Base-by-base conservation (phyloP, 2,888 invertebrate genomes). In the Andrena fulva region DNA sequence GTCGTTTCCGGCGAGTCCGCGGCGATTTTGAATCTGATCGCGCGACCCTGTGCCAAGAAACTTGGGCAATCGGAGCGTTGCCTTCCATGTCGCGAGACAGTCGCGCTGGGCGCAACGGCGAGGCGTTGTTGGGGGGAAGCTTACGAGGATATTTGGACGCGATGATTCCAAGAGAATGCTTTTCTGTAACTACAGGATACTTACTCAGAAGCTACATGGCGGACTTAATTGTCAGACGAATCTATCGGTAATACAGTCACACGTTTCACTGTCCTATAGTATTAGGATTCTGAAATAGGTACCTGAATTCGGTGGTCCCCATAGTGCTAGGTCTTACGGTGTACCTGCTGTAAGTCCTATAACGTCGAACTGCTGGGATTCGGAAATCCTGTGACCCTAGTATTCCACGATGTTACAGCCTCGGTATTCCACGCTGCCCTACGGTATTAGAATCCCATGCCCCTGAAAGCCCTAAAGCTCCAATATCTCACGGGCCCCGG, bases 51-150 rank as follows among this genome's bases (percentile, higher is more conserved):
- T 20, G 33, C 31, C 59, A 60, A 27, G 59, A 54, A 68, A 50
- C 33, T 74, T 74, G 31, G 64, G 48, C 48, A 59, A 67, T 60
- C 62, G 35, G 24, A 52, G 54, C 52, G 29, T 35, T n/a, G 3
- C 10, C 27, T n/a, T 16, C 24, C 33, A n/a, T 68, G 33, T 42
- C 24, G 35, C 42, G 63, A 63, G 27, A 16, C 62, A 62, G 62
- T 62, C 33, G 7, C 60, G 16, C 8, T 31, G 7, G 16, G 60
- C 2, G 60, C 27, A 16, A 56, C 52, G 7, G 33, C 54, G 33
- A 54, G n/a, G 60, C 29, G 59, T 59, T 24, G 59, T 29, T 59
- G 2, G 42, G n/a, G 31, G 62, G 20, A 20, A 62, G 20, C 62
- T 62, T 20, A 12, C 33, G 16, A 5, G 33, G 33, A 33, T 33